Evolutionary conservation across 2,888 invertebrate genomes (phyloP).

Genomic region (Nomada hirtipes): DNA sequence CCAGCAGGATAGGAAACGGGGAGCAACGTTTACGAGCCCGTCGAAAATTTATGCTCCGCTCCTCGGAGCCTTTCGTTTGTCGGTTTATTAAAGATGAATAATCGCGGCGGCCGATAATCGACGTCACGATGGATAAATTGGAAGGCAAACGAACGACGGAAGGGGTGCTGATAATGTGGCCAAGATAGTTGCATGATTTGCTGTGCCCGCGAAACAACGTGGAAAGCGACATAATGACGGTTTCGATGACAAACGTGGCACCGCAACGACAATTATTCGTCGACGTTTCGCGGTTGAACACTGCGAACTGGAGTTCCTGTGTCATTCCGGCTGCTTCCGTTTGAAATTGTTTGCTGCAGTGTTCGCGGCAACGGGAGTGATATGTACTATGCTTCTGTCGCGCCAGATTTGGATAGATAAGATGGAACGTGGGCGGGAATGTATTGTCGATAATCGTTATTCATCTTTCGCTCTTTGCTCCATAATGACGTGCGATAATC

Average conservation of each 20-base stretch:
- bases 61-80: not conserved
- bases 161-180: not conserved
- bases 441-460: no score
- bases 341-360: not conserved
- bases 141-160: not conserved
- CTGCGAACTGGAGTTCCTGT: conserved; percentile 34
- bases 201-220: conserved; percentile 30
- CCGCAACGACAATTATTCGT: conserved; percentile 55
- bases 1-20: not conserved
- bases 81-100: conserved; percentile 19
- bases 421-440: not conserved
- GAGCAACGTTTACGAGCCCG: not conserved
- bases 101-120: conserved; percentile 13
- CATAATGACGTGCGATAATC: no score
- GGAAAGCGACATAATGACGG: conserved; percentile 54
- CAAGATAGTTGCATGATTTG: conserved; percentile 38
- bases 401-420: conserved; percentile 9
- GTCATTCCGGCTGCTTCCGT: conserved; percentile 24
- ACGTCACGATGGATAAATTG: conserved; percentile 2
- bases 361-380: not conserved
- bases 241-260: conserved; percentile 48
- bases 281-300: conserved; percentile 13
- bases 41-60: conserved; percentile 18
- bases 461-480: no score
- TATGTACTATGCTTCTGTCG: not conserved